Evolutionary conservation across 2,113 vertebrate genomes (phyloP).

Genomic region (Tachuris rubrigastra): DNA sequence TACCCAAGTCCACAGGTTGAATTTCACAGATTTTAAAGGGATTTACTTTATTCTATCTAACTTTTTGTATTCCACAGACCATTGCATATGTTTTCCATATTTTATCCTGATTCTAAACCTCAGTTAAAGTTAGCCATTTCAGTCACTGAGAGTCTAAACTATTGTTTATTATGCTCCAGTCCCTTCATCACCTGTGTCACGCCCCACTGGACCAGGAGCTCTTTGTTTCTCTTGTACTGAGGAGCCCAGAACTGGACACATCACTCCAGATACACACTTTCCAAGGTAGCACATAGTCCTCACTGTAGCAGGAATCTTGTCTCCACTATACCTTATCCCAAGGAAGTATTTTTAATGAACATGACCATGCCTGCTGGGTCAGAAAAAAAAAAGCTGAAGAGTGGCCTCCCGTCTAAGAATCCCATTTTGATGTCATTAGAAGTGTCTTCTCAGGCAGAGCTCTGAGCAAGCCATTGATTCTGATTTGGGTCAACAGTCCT

Average conservation of each 20-base stretch:
- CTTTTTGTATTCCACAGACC: not conserved
- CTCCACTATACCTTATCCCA: not conserved
- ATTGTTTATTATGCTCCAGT: not conserved
- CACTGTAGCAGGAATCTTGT: not conserved
- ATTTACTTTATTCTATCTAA: not conserved
- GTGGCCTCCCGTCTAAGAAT: not conserved
- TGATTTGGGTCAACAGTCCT: not conserved
- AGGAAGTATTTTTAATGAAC: not conserved
- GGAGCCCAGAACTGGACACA: not conserved
- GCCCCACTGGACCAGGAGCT: not conserved
- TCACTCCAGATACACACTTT: not conserved
- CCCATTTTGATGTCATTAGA: not conserved
- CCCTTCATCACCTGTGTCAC: fast-evolving
- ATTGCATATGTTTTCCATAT: not conserved
- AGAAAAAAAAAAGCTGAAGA: not conserved
- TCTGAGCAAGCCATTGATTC: not conserved
- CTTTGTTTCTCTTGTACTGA: not conserved
- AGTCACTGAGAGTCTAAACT: not conserved
- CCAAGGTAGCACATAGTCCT: not conserved
- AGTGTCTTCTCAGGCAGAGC: not conserved
- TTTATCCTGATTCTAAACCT: not conserved
- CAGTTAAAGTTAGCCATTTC: not conserved
- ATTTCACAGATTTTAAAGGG: not conserved
- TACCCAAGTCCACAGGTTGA: not conserved
- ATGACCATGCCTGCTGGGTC: not conserved